Evolutionary conservation across 2,888 invertebrate species (phyloP).

Genomic region (Habroteleia sp.): DNA sequence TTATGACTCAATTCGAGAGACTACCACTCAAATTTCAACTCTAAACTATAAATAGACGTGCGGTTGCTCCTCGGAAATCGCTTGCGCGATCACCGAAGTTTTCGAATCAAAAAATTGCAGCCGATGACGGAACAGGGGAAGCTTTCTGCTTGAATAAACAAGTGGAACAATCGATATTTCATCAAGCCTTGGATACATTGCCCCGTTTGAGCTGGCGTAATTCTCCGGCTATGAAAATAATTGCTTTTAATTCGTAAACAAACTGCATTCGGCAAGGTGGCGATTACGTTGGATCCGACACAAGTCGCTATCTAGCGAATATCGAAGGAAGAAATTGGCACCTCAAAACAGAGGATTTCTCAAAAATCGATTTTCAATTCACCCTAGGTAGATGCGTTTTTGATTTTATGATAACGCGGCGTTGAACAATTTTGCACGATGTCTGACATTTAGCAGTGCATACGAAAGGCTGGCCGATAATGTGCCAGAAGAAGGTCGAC

Average conservation of each 20-base stretch:
- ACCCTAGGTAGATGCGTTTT: not conserved
- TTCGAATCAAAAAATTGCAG: conserved; percentile 41
- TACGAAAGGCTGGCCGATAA: not conserved
- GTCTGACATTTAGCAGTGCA: conserved; percentile 11
- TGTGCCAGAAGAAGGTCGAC: not conserved
- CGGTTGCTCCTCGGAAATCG: too few relatives aligned
- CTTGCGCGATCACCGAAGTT: conserved; percentile 36
- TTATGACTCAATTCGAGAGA: too few relatives aligned
- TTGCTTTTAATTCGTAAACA: conserved; percentile 49
- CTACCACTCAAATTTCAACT: too few relatives aligned
- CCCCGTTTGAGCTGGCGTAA: conserved; percentile 27
- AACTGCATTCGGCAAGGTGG: conserved; percentile 17
- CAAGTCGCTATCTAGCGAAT: not conserved
- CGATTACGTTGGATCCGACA: not conserved
- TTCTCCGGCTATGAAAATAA: conserved; percentile 48
- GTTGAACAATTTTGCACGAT: conserved; percentile 2
- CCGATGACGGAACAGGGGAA: conserved; percentile 18
- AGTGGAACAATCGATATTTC: conserved; percentile 70
- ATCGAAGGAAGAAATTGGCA: not conserved
- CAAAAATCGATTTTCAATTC: not conserved
- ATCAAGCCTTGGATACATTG: conserved; percentile 43
- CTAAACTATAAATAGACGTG: too few relatives aligned
- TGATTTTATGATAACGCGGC: not conserved
- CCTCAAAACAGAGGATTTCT: not conserved
- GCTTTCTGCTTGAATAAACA: conserved; percentile 70